These are phyloP conservation scores for Bostrychus sinensis DNA, from an alignment of 2,113 vertebrate genomes.

Conservation along the genomic window DNA sequence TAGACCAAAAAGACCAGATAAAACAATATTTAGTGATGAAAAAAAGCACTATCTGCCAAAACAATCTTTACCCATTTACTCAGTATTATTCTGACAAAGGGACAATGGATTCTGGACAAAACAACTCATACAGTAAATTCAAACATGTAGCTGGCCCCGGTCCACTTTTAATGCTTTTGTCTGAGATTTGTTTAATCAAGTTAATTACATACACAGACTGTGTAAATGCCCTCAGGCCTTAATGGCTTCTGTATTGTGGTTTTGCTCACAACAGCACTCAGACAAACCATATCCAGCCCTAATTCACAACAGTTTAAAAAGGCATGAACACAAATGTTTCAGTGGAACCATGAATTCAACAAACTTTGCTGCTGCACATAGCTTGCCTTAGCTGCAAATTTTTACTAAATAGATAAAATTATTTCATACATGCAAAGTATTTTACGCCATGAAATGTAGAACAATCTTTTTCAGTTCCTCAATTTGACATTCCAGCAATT, in stretches of 20 bases:
- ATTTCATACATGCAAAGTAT: neutral
- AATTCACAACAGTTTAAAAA: constrained; percentile 19
- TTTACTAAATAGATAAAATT: neutral
- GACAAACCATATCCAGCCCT: constrained; percentile 27
- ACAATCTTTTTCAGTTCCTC: neutral
- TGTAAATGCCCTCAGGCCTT: constrained; percentile 55
- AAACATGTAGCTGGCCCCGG: constrained; percentile 12
- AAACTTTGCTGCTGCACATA: neutral
- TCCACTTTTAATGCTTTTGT: constrained; percentile 41
- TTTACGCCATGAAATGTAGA: neutral
- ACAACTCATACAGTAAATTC: constrained; percentile 38
- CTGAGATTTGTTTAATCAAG: constrained; percentile 59
- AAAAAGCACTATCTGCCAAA: too few species aligned
- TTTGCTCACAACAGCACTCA: constrained; percentile 36
- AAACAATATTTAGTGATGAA: too few species aligned
- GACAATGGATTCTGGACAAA: constrained; percentile 37
- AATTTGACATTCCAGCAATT: neutral
- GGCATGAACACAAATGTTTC: constrained; percentile 8
- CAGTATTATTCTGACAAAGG: constrained; percentile 14
- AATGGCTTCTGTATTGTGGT: constrained; percentile 47
- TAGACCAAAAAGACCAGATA: too few species aligned
- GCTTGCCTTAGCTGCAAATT: neutral
- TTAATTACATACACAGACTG: constrained; percentile 67
- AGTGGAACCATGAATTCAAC: constrained; percentile 1
- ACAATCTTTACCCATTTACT: too few species aligned